These are phyloP conservation scores for Pandemis heparana DNA, from an alignment of 2,888 invertebrate species.

Conservation along the genomic window DNA sequence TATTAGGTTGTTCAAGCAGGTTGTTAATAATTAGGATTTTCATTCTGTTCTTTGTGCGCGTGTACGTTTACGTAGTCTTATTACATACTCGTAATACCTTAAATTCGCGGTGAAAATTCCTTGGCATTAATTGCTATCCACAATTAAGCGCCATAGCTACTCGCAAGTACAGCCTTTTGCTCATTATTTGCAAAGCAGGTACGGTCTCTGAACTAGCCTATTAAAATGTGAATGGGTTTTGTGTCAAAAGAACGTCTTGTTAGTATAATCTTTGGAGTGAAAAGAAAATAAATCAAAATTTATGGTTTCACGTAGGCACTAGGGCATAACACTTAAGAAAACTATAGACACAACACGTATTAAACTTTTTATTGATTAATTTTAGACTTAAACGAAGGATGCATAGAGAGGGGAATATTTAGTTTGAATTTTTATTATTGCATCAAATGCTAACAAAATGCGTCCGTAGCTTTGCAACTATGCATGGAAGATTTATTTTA, in stretches of 20 bases:
- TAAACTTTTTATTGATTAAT: too few species aligned
- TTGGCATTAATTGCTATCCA: constrained; percentile 47
- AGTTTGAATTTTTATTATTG: too few species aligned
- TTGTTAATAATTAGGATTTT: not conserved
- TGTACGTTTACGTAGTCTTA: not conserved
- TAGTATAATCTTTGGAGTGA: constrained; percentile 2
- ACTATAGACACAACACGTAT: too few species aligned
- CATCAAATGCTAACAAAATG: not conserved
- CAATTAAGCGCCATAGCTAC: constrained; percentile 53
- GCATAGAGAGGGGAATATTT: too few species aligned
- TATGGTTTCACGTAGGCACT: not conserved
- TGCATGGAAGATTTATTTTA: not conserved
- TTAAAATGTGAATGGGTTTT: constrained; percentile 23
- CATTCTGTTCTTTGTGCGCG: not conserved
- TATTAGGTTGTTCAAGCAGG: not conserved
- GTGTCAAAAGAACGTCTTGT: constrained; percentile 13
- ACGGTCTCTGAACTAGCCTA: constrained; percentile 18
- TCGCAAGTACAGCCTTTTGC: constrained; percentile 45
- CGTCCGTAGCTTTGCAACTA: not conserved
- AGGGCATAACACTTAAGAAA: not conserved
- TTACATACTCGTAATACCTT: not conserved
- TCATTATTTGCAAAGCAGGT: constrained; percentile 54
- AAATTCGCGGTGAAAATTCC: constrained; percentile 3
- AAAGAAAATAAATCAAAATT: not conserved
- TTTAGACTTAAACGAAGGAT: too few species aligned